These are phyloP conservation scores for Drosophila affinis DNA, from an alignment of 2,888 invertebrate species.

Conservation along the genomic window DNA sequence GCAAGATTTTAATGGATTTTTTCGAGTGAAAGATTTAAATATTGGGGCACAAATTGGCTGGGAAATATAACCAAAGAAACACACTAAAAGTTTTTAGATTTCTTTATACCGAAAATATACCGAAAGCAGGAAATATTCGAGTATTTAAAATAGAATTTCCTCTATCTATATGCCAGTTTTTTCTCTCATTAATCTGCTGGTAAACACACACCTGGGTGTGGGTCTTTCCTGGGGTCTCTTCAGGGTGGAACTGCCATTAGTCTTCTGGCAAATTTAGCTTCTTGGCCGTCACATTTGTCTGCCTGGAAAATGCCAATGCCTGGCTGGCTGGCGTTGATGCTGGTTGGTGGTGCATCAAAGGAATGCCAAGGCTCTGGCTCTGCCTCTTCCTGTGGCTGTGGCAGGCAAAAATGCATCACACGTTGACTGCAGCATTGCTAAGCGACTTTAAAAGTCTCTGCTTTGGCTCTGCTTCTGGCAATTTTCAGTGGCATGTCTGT, in stretches of 20 bases:
- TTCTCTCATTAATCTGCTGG: background rate
- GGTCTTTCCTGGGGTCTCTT: background rate
- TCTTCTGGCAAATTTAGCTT: conserved; percentile 11
- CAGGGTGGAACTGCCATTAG: conserved; percentile 29
- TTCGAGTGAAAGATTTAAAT: background rate
- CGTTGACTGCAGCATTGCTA: conserved; percentile 72
- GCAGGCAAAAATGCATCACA: conserved; percentile 54
- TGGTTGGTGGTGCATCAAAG: conserved; percentile 52
- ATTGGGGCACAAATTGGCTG: too few relatives aligned
- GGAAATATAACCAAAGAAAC: too few relatives aligned
- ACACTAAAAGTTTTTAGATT: too few relatives aligned
- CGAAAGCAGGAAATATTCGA: background rate
- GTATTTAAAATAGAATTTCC: background rate
- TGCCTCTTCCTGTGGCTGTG: background rate
- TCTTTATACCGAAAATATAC: too few relatives aligned
- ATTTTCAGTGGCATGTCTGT: conserved; percentile 33
- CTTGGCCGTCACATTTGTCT: background rate
- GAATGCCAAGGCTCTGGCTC: conserved; percentile 15
- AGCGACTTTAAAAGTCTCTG: conserved; percentile 60
- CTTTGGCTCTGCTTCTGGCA: conserved; percentile 19
- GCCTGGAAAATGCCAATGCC: conserved; percentile 40
- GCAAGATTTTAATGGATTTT: background rate
- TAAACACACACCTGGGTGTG: background rate
- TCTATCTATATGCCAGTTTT: background rate
- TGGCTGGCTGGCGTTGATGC: background rate